These are phyloP conservation scores for Epinotia brunnichana DNA, from an alignment of 2,888 invertebrate genomes.

Conservation along the genomic window DNA sequence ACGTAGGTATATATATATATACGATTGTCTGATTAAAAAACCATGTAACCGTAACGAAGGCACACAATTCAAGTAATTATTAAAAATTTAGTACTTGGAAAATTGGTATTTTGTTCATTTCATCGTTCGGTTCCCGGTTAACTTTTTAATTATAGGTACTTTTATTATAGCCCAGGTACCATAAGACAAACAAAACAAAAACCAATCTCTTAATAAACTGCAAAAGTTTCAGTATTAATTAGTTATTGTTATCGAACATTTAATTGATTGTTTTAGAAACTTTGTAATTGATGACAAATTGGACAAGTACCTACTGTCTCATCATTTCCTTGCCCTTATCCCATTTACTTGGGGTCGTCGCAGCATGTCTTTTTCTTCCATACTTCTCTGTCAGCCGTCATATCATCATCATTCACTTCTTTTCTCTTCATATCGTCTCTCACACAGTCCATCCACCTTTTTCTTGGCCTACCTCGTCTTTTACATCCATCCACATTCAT, in stretches of 20 bases:
- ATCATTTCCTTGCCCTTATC: no score
- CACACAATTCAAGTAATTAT: neutral
- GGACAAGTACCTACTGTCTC: constrained; percentile 2
- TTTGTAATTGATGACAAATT: constrained; percentile 38
- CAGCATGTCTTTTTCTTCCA: no score
- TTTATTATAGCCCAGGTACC: constrained; percentile 27
- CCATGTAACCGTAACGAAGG: neutral
- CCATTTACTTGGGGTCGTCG: no score
- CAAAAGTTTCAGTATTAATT: constrained; percentile 39
- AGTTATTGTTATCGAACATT: constrained; percentile 33
- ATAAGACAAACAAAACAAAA: constrained; percentile 33
- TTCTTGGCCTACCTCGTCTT: no score
- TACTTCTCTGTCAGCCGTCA: no score
- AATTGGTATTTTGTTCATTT: neutral
- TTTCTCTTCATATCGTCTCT: no score
- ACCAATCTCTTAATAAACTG: constrained; percentile 27
- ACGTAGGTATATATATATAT: no score
- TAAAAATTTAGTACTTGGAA: neutral
- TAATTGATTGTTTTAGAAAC: constrained; percentile 38
- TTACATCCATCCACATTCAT: no score
- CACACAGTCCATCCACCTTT: no score
- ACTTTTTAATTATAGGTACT: constrained; percentile 28
- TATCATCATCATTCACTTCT: no score
- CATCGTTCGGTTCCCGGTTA: neutral
- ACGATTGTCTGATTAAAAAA: no score